A percentile compares a stretch with the other conserved stretches of the same genome.
These are phyloP conservation scores for Myiotriccus ornatus DNA, from an alignment of 2,797 vertebrate species.

Conservation along the genomic window DNA sequence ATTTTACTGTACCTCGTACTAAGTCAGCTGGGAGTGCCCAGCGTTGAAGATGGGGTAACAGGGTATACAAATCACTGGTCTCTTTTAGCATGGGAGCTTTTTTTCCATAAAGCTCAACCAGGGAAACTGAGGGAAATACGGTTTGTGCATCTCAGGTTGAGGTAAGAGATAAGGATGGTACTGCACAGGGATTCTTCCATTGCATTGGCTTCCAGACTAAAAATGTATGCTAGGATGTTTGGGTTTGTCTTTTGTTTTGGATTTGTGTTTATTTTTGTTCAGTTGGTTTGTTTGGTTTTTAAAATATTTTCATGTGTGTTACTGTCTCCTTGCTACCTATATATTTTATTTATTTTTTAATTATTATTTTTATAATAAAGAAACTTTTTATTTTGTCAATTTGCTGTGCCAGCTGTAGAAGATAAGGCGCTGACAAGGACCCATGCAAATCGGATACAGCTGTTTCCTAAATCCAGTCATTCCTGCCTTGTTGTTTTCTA, in stretches of 20 bases:
- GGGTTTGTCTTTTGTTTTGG: neutral
- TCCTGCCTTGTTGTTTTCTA: conserved; percentile 26
- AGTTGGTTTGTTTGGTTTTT: neutral
- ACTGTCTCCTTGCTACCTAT: neutral
- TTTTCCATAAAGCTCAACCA: neutral
- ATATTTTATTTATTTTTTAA: neutral
- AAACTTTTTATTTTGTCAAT: neutral
- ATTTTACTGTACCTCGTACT: neutral
- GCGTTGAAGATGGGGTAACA: neutral
- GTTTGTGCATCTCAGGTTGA: neutral
- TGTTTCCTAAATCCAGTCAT: conserved; percentile 31
- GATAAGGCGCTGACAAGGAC: neutral
- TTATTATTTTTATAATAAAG: neutral
- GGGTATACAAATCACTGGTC: neutral
- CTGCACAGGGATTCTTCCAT: neutral
- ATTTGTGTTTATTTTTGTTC: neutral
- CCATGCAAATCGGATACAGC: conserved; percentile 13
- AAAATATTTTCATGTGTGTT: neutral
- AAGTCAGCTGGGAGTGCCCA: neutral
- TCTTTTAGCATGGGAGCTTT: neutral
- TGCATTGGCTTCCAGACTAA: neutral
- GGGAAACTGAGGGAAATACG: neutral
- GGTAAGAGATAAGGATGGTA: neutral
- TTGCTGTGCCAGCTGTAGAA: neutral
- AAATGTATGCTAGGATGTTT: neutral